phyloP scores from a whole-genome alignment of 2,797 vertebrate genomes.

The Sebastes iracundus region DNA sequence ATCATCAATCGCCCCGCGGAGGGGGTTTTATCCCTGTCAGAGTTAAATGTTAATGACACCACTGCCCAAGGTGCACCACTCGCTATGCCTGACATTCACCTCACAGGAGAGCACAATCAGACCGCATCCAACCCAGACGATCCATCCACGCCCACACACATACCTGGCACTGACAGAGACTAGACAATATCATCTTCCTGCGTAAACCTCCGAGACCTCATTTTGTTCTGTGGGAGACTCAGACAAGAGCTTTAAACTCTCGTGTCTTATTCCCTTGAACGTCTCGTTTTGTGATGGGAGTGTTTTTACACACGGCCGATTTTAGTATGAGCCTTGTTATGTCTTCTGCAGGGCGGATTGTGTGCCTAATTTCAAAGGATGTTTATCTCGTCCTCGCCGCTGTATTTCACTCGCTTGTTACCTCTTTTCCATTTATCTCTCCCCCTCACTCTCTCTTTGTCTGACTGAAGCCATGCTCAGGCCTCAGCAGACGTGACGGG shows the following conservation, averaged over 20 bases:
- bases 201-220: background rate
- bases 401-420: background rate
- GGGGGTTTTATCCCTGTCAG: slow-evolving; percentile 41
- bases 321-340: background rate
- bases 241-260: background rate
- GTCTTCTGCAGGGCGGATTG: background rate
- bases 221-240: background rate
- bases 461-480: background rate
- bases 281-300: background rate
- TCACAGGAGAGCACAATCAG: slow-evolving; percentile 51
- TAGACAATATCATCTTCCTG: slow-evolving; percentile 1
- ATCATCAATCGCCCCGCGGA: slow-evolving; percentile 23
- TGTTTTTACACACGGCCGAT: background rate
- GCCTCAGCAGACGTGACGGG: slow-evolving; percentile 16
- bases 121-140: slow-evolving; percentile 28
- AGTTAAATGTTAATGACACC: slow-evolving; percentile 66
- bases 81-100: slow-evolving; percentile 58
- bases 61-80: slow-evolving; percentile 44
- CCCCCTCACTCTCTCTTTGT: background rate
- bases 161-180: slow-evolving; percentile 9
- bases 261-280: background rate
- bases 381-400: background rate
- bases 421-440: background rate
- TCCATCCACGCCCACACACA: slow-evolving; percentile 35
- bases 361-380: slow-evolving; percentile 17